Percentiles rank a stretch among this genome's conserved stretches.
phyloP scores from a whole-genome alignment of 2,888 invertebrate species.

The Parnassius apollo region DNA sequence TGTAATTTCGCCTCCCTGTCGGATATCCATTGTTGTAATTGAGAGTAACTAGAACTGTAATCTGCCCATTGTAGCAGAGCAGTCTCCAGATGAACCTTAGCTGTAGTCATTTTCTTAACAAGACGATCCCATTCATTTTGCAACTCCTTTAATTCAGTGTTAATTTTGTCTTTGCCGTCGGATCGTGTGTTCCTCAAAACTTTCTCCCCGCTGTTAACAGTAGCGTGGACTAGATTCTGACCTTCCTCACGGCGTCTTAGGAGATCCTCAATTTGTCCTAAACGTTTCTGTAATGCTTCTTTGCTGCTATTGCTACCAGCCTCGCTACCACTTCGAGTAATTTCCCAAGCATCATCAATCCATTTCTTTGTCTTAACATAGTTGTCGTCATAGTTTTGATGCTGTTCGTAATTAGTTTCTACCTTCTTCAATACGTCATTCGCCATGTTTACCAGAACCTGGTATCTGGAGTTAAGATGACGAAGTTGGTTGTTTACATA shows the following conservation, averaged over 20 bases:
- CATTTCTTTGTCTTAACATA: constrained; percentile 89
- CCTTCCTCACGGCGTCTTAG: constrained; percentile 92
- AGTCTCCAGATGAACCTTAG: constrained; percentile 94
- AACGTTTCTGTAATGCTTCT: constrained; percentile 89
- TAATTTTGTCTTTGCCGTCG: constrained; percentile 93
- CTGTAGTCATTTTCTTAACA: constrained; percentile 94
- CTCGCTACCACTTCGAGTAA: constrained; percentile 90
- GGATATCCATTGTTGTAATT: constrained; percentile 96
- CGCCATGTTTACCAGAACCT: constrained; percentile 92
- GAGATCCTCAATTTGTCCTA: constrained; percentile 90
- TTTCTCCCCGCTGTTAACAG: constrained; percentile 94
- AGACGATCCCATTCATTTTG: constrained; percentile 96
- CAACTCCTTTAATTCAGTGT: constrained; percentile 92
- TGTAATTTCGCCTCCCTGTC: constrained; percentile 95
- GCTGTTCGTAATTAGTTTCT: constrained; percentile 92
- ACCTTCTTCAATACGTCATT: constrained; percentile 95
- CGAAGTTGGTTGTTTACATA: constrained; percentile 93
- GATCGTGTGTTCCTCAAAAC: constrained; percentile 92
- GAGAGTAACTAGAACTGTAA: constrained; percentile 95
- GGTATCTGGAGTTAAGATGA: constrained; percentile 92
- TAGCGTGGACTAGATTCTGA: constrained; percentile 91
- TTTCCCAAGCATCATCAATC: constrained; percentile 93
- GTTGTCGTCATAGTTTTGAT: constrained; percentile 89
- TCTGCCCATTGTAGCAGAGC: constrained; percentile 97
- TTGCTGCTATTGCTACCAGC: constrained; percentile 89